Evolutionary conservation across 1,140 invertebrate genomes (phyloP).

Genomic region (Carcinoscorpius rotundicauda): DNA sequence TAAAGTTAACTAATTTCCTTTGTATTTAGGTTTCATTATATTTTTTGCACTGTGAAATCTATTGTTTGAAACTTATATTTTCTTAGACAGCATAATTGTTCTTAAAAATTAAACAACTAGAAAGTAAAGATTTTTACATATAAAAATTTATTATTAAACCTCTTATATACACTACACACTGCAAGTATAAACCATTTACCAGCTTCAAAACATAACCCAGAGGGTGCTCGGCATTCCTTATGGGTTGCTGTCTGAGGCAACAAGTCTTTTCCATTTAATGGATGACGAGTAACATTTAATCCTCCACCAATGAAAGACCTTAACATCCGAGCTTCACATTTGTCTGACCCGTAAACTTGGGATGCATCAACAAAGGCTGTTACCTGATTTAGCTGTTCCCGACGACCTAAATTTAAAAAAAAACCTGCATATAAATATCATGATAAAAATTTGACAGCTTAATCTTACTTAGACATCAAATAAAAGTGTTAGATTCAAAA

Average conservation of each 20-base stretch:
- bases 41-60: too few relatives aligned
- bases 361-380: constrained; percentile 51
- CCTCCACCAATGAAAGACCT: constrained; percentile 54
- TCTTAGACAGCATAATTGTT: too few relatives aligned
- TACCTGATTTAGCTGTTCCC: constrained; percentile 50
- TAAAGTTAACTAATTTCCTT: too few relatives aligned
- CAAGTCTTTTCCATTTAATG: constrained; percentile 42
- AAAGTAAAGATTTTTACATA: too few relatives aligned
- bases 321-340: constrained; percentile 56
- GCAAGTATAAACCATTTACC: constrained; percentile 29
- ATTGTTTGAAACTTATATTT: too few relatives aligned
- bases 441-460: background rate
- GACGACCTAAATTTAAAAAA: constrained; percentile 26
- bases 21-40: too few relatives aligned
- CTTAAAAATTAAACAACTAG: too few relatives aligned
- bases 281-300: constrained; percentile 63
- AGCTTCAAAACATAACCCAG: constrained; percentile 71
- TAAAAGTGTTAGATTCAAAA: too few relatives aligned
- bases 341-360: constrained; percentile 55
- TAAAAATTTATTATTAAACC: too few relatives aligned
- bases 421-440: background rate
- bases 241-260: constrained; percentile 59
- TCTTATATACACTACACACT: too few relatives aligned
- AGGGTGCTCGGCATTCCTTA: constrained; percentile 73
- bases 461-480: background rate